Base-by-base conservation (phyloP, 2,888 invertebrate genomes). In the Ditylenchus weischeri region DNA sequence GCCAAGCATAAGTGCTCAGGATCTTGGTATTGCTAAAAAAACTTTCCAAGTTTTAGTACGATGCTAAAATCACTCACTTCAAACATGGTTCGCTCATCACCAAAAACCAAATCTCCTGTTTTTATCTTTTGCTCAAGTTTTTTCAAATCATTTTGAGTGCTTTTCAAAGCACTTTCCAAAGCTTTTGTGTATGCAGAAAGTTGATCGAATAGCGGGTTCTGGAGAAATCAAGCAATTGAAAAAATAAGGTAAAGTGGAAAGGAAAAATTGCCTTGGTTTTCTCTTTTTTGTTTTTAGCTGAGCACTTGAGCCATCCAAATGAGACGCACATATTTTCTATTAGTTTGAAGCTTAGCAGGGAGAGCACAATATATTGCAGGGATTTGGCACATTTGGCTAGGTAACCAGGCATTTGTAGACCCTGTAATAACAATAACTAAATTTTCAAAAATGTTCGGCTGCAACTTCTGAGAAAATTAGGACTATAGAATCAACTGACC, bases 261-360 rank as follows among this genome's bases (percentile, higher is more conserved):
- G 10, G 51, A n/a, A 15, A 7, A 54, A 23, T 54, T 15, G 10
- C 54, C 54, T 54, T 21, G 10, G 21, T 23, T 54, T 54, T 54
- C 54, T 54, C 54, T 10, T 54, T 54, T 8, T 54, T 54, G 54
- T 21, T 29, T 51, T 54, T 54, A 11, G 23, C 10, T 15, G 54
- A 18, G 13, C 29, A 23, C 7, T 54, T 54, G 11, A 29, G 4
- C 54, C 54, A 54, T 11, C 54, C 54, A 54, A 54, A 54, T 54
- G 54, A 23, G 23, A 54, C 21, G 1, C 1, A n/a, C 21, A 54
- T 23, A 54, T 54, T 54, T 29, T 23, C 49, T 13, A 62, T 38
- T 7, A 62, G 49, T 48, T 62, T 62, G 11, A 62, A 43, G 5
- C 43, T 48, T 18, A 62, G 1, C 62, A 48, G 19, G 10, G 62